These are phyloP conservation scores for Euphydryas editha DNA, from an alignment of 2,888 invertebrate genomes.

Conservation along the genomic window DNA sequence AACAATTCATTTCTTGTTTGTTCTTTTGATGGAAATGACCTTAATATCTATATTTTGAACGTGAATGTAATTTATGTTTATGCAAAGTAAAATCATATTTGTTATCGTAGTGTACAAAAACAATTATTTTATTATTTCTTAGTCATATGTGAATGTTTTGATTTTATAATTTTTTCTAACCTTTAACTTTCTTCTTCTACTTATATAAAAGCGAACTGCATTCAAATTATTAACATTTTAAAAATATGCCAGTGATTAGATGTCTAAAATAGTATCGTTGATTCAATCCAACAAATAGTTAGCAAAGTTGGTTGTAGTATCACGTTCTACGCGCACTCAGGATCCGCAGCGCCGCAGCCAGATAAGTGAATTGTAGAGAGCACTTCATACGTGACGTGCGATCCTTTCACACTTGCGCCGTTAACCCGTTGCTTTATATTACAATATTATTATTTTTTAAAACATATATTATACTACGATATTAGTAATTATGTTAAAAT, in stretches of 20 bases:
- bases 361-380: conserved; percentile 69
- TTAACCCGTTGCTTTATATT: conserved; percentile 18
- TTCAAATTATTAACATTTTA: not conserved
- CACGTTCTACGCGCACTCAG: conserved; percentile 59
- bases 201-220: not conserved
- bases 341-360: conserved; percentile 48
- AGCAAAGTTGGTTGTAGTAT: conserved; percentile 54
- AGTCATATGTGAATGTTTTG: too few relatives aligned
- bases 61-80: too few relatives aligned
- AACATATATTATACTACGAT: not conserved
- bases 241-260: not conserved
- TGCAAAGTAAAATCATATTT: too few relatives aligned
- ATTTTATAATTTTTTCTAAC: too few relatives aligned
- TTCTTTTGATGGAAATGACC: too few relatives aligned
- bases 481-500: not conserved
- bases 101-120: too few relatives aligned
- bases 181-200: too few relatives aligned
- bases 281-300: conserved; percentile 51
- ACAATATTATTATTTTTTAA: conserved; percentile 5
- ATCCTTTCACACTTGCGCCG: conserved; percentile 29
- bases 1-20: too few relatives aligned
- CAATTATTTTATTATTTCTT: too few relatives aligned
- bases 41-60: too few relatives aligned
- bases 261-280: not conserved
- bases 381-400: conserved; percentile 56